These are phyloP conservation scores for Rhabdomys dilectus DNA, from an alignment of 2,113 vertebrate species.

Conservation along the genomic window DNA sequence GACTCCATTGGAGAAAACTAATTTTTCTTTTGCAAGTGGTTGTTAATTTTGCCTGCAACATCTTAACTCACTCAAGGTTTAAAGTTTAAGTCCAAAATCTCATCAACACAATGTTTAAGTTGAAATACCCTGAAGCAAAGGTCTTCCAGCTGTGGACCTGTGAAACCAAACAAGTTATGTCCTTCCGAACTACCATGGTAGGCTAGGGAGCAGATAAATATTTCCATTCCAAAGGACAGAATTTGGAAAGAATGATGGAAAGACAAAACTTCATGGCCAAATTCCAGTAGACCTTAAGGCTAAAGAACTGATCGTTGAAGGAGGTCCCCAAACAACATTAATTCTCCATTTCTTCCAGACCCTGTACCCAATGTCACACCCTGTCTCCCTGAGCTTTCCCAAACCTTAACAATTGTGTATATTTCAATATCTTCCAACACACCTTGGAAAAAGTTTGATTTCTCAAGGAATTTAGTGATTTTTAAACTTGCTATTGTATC, in stretches of 20 bases:
- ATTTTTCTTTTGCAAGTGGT: neutral
- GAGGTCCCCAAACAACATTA: neutral
- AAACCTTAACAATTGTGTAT: neutral
- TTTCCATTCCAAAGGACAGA: neutral
- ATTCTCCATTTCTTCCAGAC: neutral
- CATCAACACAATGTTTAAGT: neutral
- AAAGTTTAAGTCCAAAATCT: slow-evolving; percentile 4
- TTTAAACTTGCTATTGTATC: neutral
- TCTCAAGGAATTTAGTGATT: neutral
- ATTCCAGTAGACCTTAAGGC: neutral
- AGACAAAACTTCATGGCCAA: neutral
- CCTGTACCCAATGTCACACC: neutral
- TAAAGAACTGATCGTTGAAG: neutral
- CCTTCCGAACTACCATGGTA: neutral
- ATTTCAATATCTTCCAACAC: neutral
- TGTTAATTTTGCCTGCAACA: neutral
- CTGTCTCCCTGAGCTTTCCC: neutral
- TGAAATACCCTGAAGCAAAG: neutral
- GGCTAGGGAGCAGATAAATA: neutral
- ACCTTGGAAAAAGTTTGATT: neutral
- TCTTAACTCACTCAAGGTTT: neutral
- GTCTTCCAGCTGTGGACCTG: neutral
- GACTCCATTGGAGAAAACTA: neutral
- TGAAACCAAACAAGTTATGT: neutral
- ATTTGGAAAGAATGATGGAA: neutral